phyloP scores from a whole-genome alignment of 2,888 invertebrate species.

The Tetragonula carbonaria region DNA sequence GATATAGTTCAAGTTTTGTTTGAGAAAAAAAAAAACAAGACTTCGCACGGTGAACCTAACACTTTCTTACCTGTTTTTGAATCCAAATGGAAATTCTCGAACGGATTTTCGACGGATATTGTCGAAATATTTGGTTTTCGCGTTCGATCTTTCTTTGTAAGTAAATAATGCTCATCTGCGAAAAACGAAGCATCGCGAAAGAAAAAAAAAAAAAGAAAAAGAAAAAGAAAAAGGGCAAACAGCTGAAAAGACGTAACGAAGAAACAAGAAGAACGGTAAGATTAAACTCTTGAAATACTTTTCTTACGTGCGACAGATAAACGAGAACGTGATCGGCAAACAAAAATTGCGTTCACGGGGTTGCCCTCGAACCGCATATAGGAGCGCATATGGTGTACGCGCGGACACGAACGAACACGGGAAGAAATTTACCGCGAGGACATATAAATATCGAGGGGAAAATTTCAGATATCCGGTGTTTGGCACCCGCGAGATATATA shows the following conservation, averaged over 20 bases:
- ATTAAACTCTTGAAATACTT: background rate
- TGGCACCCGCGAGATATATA: constrained; percentile 1
- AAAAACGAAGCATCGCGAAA: too few species aligned
- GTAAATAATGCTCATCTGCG: too few species aligned
- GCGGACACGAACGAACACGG: constrained; percentile 15
- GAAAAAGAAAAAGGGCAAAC: too few species aligned
- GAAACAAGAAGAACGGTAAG: too few species aligned
- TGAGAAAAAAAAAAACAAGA: background rate
- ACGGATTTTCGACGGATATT: too few species aligned
- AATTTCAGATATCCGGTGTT: constrained; percentile 8
- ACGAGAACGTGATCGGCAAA: background rate
- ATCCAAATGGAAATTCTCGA: too few species aligned
- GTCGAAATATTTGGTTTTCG: too few species aligned
- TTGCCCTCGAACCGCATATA: background rate
- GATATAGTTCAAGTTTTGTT: background rate
- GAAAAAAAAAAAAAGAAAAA: too few species aligned
- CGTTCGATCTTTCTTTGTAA: too few species aligned
- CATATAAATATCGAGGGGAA: constrained; percentile 25
- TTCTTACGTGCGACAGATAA: background rate
- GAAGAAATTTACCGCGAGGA: constrained; percentile 23
- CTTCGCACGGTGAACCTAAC: background rate
- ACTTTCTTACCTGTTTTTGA: too few species aligned
- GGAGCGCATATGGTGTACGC: background rate
- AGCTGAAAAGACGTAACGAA: too few species aligned
- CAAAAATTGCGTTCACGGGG: background rate